Evolutionary conservation across 2,888 invertebrate genomes (phyloP).

Genomic region (Cremastinae sp.): DNA sequence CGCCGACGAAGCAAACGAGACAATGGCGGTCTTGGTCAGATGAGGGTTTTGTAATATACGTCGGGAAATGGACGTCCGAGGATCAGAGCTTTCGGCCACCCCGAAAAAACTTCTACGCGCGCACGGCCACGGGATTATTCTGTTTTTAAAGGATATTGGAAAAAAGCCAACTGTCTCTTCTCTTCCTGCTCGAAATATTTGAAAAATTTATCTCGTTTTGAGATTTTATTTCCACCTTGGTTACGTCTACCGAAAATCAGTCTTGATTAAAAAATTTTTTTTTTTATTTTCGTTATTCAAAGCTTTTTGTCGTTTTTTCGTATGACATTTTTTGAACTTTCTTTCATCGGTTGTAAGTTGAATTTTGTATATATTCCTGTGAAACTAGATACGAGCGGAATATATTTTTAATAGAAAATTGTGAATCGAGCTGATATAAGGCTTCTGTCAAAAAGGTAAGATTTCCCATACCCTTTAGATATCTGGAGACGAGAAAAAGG

Average conservation of each 20-base stretch:
- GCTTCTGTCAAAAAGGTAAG: slow-evolving; percentile 52
- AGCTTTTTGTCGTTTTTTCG: too few relatives aligned
- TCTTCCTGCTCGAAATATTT: neutral
- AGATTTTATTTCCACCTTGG: neutral
- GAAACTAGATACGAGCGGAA: too few relatives aligned
- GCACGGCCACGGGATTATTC: neutral
- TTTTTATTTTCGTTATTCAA: too few relatives aligned
- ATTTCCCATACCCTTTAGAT: slow-evolving; percentile 46
- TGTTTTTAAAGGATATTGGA: slow-evolving; percentile 5
- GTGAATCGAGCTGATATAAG: slow-evolving; percentile 48
- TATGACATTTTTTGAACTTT: too few relatives aligned
- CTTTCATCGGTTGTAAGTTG: too few relatives aligned
- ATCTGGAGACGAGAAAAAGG: slow-evolving; percentile 10
- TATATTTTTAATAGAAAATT: slow-evolving; percentile 6
- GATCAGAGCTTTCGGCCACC: neutral
- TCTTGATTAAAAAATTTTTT: too few relatives aligned
- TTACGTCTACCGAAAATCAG: too few relatives aligned
- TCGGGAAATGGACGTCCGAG: slow-evolving; percentile 24
- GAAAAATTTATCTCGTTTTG: neutral
- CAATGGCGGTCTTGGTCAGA: slow-evolving; percentile 18
- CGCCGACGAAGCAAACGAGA: slow-evolving; percentile 35
- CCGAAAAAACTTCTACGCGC: neutral
- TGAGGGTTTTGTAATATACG: slow-evolving; percentile 47
- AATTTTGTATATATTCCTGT: too few relatives aligned
- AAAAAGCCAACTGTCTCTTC: neutral